Evolutionary conservation across 2,797 vertebrate species (phyloP), one percentile per base, ranked within the genome.

Genomic region (Coregonus suidteri): DNA sequence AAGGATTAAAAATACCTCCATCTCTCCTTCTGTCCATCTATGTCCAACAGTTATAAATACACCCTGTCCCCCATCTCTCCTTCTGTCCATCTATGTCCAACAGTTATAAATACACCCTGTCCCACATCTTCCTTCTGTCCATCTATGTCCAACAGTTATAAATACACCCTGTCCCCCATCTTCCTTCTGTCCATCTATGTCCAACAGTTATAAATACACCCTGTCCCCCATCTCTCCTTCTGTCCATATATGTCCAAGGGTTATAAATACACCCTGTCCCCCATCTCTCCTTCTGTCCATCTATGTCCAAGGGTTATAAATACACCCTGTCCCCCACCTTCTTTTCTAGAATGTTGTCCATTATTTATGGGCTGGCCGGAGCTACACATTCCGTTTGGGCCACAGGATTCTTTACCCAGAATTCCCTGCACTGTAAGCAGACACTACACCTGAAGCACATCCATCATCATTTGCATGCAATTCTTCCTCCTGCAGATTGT

Each of bases 341-440:
- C 9, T 47, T 3, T 35, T 73, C 15, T 69, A 30, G 13, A 52
- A 51, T 73, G 65, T 75, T 76, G 69, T 76, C 52, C 41, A 53
- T 77, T 59, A 52, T 41, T 73, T 52, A 67, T 62, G 16, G 31
- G 34, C 69, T 77, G 66, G 35, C 11, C 9, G 68, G 69, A 52
- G 71, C 62, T 34, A 67, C 34, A 41, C 70, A 67, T 76, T 76
- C 75, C 53, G 4, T 51, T 71, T 59, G 56, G 31, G 13, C 65
- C 31, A 18, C 37, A 56, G 51, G 54, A 20, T 47, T 47, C 41
- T 64, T 71, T 71, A 15, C 25, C 41, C 25, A 71, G 25, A 41
- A 70, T 71, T 75, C 73, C n/a, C 13, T 30, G 9, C 25, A 15
- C 20, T 79, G 77, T 62, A 75, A 65, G 52, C 56, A 65, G 35